Evolutionary conservation across 2,888 invertebrate genomes (phyloP).

Genomic region (Idaea straminata): DNA sequence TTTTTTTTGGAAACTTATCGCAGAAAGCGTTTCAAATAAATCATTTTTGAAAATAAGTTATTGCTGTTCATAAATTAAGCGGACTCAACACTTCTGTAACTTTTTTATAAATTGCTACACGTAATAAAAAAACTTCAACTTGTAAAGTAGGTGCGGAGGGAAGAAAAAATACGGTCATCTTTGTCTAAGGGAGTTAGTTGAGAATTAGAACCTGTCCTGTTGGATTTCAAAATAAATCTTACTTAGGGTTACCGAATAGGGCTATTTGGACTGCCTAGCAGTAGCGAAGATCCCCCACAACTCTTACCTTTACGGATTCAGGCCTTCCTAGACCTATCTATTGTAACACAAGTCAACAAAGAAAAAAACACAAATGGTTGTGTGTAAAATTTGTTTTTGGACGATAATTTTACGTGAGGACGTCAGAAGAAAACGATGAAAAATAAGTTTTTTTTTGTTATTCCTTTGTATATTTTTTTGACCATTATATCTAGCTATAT

Average conservation of each 20-base stretch:
- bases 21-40: slow-evolving; percentile 20
- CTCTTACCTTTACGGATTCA: too few relatives aligned
- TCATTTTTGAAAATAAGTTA: slow-evolving; percentile 28
- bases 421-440: too few relatives aligned
- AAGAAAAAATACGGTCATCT: slow-evolving; percentile 1
- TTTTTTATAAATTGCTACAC: slow-evolving; percentile 30
- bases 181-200: neutral
- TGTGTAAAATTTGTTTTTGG: too few relatives aligned
- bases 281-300: neutral
- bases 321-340: too few relatives aligned
- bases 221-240: neutral
- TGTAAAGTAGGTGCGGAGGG: slow-evolving; percentile 13
- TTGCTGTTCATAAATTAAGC: slow-evolving; percentile 29
- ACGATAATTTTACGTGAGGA: too few relatives aligned
- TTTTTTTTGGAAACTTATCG: slow-evolving; percentile 9
- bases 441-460: too few relatives aligned
- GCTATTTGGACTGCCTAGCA: neutral
- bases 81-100: slow-evolving; percentile 30
- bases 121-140: slow-evolving; percentile 24
- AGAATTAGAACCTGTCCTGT: neutral
- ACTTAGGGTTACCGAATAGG: neutral
- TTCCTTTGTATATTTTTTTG: too few relatives aligned
- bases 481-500: too few relatives aligned
- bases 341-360: too few relatives aligned
- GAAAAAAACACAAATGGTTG: too few relatives aligned